Base-by-base conservation (phyloP, 2,113 vertebrate genomes). In the Strix aluco region DNA sequence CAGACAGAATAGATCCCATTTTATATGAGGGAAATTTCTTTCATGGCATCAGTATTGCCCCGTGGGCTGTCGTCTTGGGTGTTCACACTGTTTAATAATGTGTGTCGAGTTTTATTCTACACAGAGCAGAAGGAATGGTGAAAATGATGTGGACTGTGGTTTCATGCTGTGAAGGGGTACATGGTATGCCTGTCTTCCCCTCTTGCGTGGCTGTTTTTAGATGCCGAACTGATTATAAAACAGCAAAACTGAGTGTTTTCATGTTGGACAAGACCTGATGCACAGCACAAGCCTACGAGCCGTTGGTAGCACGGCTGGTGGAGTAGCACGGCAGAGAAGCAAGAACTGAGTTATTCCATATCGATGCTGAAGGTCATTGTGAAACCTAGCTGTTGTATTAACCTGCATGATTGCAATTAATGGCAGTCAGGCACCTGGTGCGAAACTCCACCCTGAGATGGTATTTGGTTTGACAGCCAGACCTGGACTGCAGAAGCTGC, bases 41-140 rank as follows among this genome's bases (percentile, higher is more conserved):
- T 51, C 14, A 1, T 27, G 66, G 38, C 26, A 27, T 12, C 11
- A 1, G 6, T 6, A 1, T 38, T 18, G 3, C 30, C 49, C 3
- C 2, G 20, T 26, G 62, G 63, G 36, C 19, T 27, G 29, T 8
- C 6, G 36, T 12, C 27, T 8, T 32, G 27, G 34, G 11, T 5
- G 8, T 22, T 54, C 38, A 6, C 30, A 0, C n/a, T 16, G 22
- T 10, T 57, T 4, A 23, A 32, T n/a, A 12, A 47, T 0, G 0
- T 10, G 8, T 9, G 6, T 47, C 3, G 3, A 23, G 49, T 46
- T 96, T 77, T 67, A 22, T 13, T 79, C 32, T 46, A 17, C 49
- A 2, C 42, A 14, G 47, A 66, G 30, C 61, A 49, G 16, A 74
- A 42, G 32, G 6, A 19, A 6, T 17, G 21, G 22, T 49, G 86